phyloP scores from a whole-genome alignment of 2,113 vertebrate genomes.

The Hypocryptadius cinnamomeus region DNA sequence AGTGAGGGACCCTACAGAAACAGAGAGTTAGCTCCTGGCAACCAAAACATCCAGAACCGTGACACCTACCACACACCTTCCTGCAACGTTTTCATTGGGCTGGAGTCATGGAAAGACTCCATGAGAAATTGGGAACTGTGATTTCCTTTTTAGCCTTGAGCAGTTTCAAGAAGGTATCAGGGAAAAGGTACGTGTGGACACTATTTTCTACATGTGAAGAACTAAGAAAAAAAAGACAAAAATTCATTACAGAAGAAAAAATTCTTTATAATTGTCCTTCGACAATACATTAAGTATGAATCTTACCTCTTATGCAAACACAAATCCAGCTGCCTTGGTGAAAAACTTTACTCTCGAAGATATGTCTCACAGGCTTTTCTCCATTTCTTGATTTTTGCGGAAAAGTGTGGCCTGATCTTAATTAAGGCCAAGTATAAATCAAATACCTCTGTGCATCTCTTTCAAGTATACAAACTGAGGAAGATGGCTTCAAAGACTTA shows the following conservation, averaged over 20 bases:
- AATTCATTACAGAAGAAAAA: not conserved
- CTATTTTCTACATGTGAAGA: not conserved
- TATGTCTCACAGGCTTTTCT: not conserved
- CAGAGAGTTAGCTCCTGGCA: not conserved
- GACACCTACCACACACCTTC: not conserved
- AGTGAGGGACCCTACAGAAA: not conserved
- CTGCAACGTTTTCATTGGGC: not conserved
- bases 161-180: not conserved
- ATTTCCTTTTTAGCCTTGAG: not conserved
- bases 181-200: not conserved
- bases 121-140: not conserved
- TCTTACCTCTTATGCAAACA: not conserved
- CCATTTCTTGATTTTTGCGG: not conserved
- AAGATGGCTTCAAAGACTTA: not conserved
- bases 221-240: not conserved
- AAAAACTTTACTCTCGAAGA: not conserved
- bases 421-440: not conserved
- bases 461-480: not conserved
- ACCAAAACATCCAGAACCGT: not conserved
- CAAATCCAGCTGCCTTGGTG: not conserved
- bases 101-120: not conserved
- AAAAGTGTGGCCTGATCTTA: not conserved
- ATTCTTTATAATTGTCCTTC: not conserved
- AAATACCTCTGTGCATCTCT: not conserved
- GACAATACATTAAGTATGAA: not conserved